A percentile compares a stretch with the other conserved stretches of the same genome.
phyloP scores from a whole-genome alignment of 2,113 vertebrate genomes.

The Pseudopodoces humilis region DNA sequence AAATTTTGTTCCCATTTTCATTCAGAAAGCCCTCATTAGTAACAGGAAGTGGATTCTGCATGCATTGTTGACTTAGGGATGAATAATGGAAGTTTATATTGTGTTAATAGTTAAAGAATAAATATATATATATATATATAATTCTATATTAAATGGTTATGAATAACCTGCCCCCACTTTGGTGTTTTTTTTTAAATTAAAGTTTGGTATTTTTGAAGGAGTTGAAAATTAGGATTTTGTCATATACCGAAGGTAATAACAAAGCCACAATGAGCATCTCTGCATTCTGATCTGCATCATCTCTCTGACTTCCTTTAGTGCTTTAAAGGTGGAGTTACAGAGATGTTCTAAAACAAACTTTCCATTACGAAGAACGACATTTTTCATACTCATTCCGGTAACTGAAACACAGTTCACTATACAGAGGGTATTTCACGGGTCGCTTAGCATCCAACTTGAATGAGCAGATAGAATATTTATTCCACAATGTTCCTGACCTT shows the following conservation, averaged over 20 bases:
- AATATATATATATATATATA: too few species aligned
- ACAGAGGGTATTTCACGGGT: neutral
- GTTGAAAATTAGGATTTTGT: neutral
- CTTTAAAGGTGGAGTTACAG: neutral
- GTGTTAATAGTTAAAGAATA: neutral
- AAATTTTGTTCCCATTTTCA: neutral
- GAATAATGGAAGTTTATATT: neutral
- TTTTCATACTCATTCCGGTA: neutral
- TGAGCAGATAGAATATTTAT: neutral
- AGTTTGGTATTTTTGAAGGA: neutral
- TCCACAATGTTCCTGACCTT: neutral
- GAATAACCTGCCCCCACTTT: neutral
- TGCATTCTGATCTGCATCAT: neutral
- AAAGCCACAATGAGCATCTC: fast-evolving
- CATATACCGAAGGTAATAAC: neutral
- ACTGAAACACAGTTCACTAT: neutral
- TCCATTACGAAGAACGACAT: neutral
- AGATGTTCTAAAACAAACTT: neutral
- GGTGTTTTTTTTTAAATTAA: neutral
- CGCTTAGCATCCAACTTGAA: neutral
- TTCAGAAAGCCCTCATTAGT: neutral
- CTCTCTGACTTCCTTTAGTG: neutral
- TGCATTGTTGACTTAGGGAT: neutral
- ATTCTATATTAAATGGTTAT: neutral
- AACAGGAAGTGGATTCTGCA: neutral